Evolutionary conservation across 2,888 invertebrate species (phyloP), one percentile per base, ranked within the genome.

Genomic region (Drosophila aldrichi): DNA sequence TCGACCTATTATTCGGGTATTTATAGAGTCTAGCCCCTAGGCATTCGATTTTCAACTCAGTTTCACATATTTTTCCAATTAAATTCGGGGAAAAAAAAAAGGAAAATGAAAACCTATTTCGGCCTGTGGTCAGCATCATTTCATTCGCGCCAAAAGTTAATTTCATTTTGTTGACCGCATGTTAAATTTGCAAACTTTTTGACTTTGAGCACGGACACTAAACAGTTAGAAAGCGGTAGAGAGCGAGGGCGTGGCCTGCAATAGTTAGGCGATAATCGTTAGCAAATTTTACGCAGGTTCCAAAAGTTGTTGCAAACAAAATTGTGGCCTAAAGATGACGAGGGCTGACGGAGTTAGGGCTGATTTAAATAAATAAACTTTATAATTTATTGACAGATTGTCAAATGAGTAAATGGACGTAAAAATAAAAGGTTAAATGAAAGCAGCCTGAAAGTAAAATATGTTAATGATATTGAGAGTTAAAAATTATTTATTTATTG

Each of bases 101-200:
- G n/a, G n/a, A 25, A 25, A 36, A 16, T 4, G 64, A 77, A 68
- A 74, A 73, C 65, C 61, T 70, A 49, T 70, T 70, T 64, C 44
- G 58, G 68, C 66, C 48, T 75, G 84, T 20, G 75, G 73, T 68
- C 63, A 48, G 14, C 55, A 56, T 65, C 65, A 78, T 79, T 73
- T 57, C 66, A 68, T 77, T 63, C 74, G 54, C 71, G 72, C 83
- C 64, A 73, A 83, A 88, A 88, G 87, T 86, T 88, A 86, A 86
- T 86, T 86, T 85, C 74, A 88, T 82, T 88, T 77, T 61, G 71
- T 59, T 61, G 68, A 88, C 85, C 85, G 72, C 85, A 85, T 85
- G 75, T 79, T 67, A 41, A 72, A 83, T 71, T 74, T 69, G 63
- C 44, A 74, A 84, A 84, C 88, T 84, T 81, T 86, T 57, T 71